Evolutionary conservation across 92 coral and sea anemone genomes (phyloP), one percentile per base, ranked within the genome.

Genomic region (Phenganax marumi): DNA sequence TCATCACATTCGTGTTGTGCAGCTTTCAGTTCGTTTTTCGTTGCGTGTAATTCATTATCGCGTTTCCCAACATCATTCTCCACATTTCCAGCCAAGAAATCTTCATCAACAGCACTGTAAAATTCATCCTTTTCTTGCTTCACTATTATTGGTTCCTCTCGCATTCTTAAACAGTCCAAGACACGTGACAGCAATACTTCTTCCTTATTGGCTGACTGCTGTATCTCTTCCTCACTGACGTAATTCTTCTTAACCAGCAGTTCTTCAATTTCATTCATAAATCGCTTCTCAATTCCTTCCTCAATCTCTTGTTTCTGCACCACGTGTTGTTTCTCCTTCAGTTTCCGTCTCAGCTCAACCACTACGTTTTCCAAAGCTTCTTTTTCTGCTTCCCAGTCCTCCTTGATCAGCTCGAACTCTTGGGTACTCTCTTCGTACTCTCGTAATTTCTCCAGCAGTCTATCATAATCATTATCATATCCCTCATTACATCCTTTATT

Each of bases 341-440:
- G 66, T 71, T 84, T 93, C 26, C 83, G 81, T 69, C 91, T 86
- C 18, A 91, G 84, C 72, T 87, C 91, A 65, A 94, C 87, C 39
- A 94, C 97, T 53, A 92, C 89, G 52, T 84, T 86, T 72, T 94
- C 94, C 39, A 94, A 82, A 22, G 94, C 92, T 21, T 90, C 91
- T 64, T 94, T 94, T 69, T 94, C 98, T 21, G 87, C 92, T 74
- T 94, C 98, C 84, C 88, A 87, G 80, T 92, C 97, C 22, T 87
- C 72, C 64, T 84, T 91, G 13, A 89, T 88, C 77, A 87, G 52
- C 81, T 92, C 97, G 48, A 89, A 89, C 81, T 87, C 97, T 81
- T 94, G 90, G 0, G 89, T 58, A 60, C 79, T 86, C 24, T 84
- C 85, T 62, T 85, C 88, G 77, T 94, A 94, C 17, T 94, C 93